Evolutionary conservation across 2,113 vertebrate genomes (phyloP), one percentile per base, ranked within the genome.

Genomic region (Sturnus vulgaris): DNA sequence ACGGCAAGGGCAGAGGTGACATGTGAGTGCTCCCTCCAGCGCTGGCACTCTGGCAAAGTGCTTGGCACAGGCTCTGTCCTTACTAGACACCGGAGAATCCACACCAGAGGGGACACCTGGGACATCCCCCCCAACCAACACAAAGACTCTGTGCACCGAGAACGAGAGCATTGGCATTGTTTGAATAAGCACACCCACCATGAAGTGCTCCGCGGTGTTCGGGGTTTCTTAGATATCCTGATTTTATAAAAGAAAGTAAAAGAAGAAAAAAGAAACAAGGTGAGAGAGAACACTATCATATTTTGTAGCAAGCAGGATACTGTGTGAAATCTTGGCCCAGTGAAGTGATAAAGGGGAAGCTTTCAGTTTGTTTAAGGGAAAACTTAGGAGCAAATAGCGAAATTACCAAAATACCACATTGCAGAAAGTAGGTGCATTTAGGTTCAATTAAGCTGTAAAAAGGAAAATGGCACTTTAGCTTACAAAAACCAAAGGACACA

Each of bases 191-290:
- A 96, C 94, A 93, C 95, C 96, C 95, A 95, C 95, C 90, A 93
- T 95, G 93, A 93, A 96, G 95, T 96, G 93, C 96, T 96, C 92
- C 95, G 22, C 95, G 96, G 95, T 96, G 93, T 60, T 96, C 92
- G 57, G 93, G 96, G 92, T 97, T 97, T 96, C 96, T 94, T 94
- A 96, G 95, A 96, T 94, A 96, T 96, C 95, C 94, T 96, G 27
- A 95, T 97, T 96, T 96, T 96, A 95, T 96, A 96, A 96, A 96
- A 96, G 96, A 97, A 96, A 97, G 95, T 97, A 97, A 97, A 96
- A 97, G 96, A 97, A 96, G 95, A 96, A 96, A 97, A 97, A 97
- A 96, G 95, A 96, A 96, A 97, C 93, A 95, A 96, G 95, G 95
- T 97, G 96, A 96, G 95, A 96, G 92, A 94, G 95, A 96, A 92